phyloP scores from a whole-genome alignment of 2,888 invertebrate genomes.

The Netelia inedita region DNA sequence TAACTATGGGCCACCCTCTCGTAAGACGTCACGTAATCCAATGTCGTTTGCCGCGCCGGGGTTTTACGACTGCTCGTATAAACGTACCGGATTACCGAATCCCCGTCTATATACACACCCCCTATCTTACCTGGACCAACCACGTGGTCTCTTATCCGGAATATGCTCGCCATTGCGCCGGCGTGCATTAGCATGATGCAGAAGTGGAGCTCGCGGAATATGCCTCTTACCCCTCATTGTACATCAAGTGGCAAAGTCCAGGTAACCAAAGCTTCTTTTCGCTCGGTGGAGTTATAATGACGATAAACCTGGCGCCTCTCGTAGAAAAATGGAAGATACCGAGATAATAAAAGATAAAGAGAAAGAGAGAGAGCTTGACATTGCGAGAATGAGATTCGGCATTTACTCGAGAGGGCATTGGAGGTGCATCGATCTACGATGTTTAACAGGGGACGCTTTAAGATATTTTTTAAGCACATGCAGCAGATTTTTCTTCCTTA shows the following conservation, averaged over 20 bases:
- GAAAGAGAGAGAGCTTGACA: background rate
- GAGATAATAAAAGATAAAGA: background rate
- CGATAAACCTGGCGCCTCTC: background rate
- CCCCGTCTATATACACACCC: slow-evolving; percentile 39
- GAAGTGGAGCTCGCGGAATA: slow-evolving; percentile 7
- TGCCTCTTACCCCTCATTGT: background rate
- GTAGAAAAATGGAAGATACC: slow-evolving; percentile 8
- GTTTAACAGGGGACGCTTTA: background rate
- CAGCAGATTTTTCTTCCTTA: background rate
- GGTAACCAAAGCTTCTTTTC: background rate
- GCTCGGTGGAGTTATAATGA: background rate
- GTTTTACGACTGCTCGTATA: slow-evolving; percentile 79
- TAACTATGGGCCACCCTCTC: slow-evolving; percentile 53
- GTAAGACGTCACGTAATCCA: slow-evolving; percentile 79
- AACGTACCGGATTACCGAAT: slow-evolving; percentile 78
- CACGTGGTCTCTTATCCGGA: slow-evolving; percentile 22
- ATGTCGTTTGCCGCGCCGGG: slow-evolving; percentile 75
- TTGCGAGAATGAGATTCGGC: slow-evolving; percentile 9
- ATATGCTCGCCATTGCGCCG: slow-evolving; percentile 16
- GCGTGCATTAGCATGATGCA: slow-evolving; percentile 43
- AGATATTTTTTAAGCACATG: background rate
- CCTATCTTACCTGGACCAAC: background rate
- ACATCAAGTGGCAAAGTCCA: slow-evolving; percentile 33
- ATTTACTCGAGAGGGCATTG: slow-evolving; percentile 17
- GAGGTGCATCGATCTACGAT: slow-evolving; percentile 18